Base-by-base conservation (phyloP, 2,113 vertebrate species). In the Herpetotheres cachinnans region DNA sequence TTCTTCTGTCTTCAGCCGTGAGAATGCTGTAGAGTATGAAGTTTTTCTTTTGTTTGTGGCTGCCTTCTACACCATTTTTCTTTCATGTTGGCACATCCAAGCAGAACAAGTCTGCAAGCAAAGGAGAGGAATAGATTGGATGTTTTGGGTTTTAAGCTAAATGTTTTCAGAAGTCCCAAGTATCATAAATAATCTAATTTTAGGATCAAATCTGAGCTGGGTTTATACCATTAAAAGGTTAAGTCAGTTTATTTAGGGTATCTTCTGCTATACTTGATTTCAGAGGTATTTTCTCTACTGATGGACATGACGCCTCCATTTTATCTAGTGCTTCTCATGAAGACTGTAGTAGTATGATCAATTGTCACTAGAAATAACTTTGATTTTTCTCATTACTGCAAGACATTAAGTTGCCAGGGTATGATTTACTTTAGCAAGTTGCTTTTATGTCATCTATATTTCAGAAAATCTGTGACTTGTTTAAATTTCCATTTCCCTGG, bases 371-470 rank as follows among this genome's bases (percentile, higher is more conserved):
- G 88, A 69, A 98, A 97, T 95, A 91, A 95, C 97, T 98, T 98
- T 62, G 97, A 94, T 94, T 97, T 98, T 98, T 98, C 95, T 98
- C 97, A 97, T 98, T 97, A 98, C 82, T 94, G 90, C 63, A 94
- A 97, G 97, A 96, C 80, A 95, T 98, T 97, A 98, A 98, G 67
- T 97, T 97, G 96, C 97, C 96, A 97, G 91, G 54, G 52, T 93
- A 92, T 97, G 96, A 98, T 97, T 98, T 97, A 98, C 88, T 97
- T 93, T 38, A 24, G 69, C 77, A 88, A 97, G 95, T 86, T 93
- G 49, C 88, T 97, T 97, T 97, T 96, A 85, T 97, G 86, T 96
- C 87, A 95, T 97, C 91, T 95, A 72, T 32, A 38, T 97, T 96
- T 93, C 91, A 96, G 89, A 97, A 81, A 92, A 95, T 93, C 79